These are phyloP conservation scores for Himalopsyche tibetana DNA, from an alignment of 2,888 invertebrate genomes.

Conservation along the genomic window DNA sequence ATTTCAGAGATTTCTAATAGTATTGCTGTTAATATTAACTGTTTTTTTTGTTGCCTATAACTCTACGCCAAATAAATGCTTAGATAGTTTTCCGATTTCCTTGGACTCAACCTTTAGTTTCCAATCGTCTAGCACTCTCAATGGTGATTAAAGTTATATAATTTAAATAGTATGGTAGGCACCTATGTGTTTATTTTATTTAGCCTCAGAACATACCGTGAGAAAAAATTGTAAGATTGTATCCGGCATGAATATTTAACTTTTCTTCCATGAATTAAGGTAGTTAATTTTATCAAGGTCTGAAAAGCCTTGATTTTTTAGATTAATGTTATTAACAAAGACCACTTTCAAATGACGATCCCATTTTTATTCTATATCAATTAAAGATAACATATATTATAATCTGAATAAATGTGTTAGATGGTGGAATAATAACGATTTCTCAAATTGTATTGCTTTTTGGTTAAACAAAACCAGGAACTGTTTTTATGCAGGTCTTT, in stretches of 20 bases:
- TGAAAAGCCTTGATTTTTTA: background rate
- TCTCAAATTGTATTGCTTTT: background rate
- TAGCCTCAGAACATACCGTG: background rate
- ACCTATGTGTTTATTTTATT: background rate
- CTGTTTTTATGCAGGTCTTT: background rate
- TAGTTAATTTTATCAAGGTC: conserved; percentile 9
- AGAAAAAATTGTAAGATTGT: background rate
- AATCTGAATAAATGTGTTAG: background rate
- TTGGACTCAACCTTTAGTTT: too few species aligned
- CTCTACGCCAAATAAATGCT: too few species aligned
- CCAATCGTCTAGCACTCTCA: too few species aligned
- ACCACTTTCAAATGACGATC: conserved; percentile 12
- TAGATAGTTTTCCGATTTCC: too few species aligned
- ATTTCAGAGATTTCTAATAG: too few species aligned
- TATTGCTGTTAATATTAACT: too few species aligned
- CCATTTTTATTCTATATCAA: background rate
- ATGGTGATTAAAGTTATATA: too few species aligned
- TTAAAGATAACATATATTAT: background rate
- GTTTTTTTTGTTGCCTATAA: too few species aligned
- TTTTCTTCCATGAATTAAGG: background rate
- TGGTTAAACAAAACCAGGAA: background rate
- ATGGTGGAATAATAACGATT: background rate
- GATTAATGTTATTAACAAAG: background rate
- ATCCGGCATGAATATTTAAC: background rate
- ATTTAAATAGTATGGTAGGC: background rate